These are phyloP conservation scores for Ispidina lecontei DNA, from an alignment of 2,797 vertebrate genomes.

Conservation along the genomic window DNA sequence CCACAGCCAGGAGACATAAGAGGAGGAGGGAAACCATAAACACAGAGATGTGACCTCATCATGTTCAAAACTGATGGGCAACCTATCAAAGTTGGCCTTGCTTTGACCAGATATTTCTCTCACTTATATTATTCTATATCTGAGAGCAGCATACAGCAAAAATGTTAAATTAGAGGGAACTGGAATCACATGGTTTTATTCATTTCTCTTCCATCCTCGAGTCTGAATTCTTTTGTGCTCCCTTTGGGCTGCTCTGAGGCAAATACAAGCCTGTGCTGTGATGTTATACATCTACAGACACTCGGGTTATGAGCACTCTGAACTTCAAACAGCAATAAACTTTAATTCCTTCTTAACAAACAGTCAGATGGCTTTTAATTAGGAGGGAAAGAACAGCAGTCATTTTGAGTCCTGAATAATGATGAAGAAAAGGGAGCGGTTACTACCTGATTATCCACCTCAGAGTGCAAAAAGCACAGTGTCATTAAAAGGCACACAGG, in stretches of 20 bases:
- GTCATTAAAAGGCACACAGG: neutral
- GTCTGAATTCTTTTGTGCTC: neutral
- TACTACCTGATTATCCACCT: too few relatives aligned
- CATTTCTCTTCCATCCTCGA: neutral
- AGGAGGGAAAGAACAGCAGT: neutral
- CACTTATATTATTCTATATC: neutral
- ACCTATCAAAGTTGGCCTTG: neutral
- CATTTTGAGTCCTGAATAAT: neutral
- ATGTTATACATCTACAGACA: neutral
- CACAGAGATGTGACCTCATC: neutral
- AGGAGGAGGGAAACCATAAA: neutral
- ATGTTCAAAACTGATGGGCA: neutral
- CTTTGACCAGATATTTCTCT: neutral
- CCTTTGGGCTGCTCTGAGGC: neutral
- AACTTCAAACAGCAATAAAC: neutral
- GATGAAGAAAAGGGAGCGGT: neutral
- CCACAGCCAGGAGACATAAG: neutral
- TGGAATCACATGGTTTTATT: neutral
- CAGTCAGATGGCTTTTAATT: neutral
- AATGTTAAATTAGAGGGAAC: neutral
- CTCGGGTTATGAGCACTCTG: neutral
- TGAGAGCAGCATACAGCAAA: neutral
- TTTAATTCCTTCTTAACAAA: neutral
- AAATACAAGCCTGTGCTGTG: neutral
- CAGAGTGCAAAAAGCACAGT: neutral